These are phyloP conservation scores for Actias luna DNA, from an alignment of 2,888 invertebrate genomes.

Conservation along the genomic window DNA sequence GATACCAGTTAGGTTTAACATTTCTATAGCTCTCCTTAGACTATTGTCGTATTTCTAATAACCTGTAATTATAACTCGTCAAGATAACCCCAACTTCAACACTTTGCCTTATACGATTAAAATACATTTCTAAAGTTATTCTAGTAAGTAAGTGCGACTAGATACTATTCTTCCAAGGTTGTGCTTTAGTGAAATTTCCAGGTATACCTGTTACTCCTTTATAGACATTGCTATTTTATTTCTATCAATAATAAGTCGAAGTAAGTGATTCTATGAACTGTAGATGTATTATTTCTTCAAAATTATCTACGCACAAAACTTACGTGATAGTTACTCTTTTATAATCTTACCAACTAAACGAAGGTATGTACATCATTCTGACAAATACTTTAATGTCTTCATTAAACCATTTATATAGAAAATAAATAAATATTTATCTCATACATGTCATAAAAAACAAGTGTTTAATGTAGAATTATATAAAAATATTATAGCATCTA, in stretches of 20 bases:
- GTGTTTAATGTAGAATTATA: constrained; percentile 16
- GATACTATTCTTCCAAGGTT: constrained; percentile 81
- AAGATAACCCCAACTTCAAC: constrained; percentile 73
- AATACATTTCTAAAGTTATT: constrained; percentile 67
- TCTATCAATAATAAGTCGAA: constrained; percentile 13
- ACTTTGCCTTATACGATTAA: constrained; percentile 79
- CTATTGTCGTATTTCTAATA: constrained; percentile 2
- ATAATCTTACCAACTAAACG: constrained; percentile 44
- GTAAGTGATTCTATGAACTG: constrained; percentile 39
- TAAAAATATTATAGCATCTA: neutral
- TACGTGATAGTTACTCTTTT: constrained; percentile 65
- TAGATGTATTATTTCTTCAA: constrained; percentile 62
- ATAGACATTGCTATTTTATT: constrained; percentile 41
- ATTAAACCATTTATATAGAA: constrained; percentile 22
- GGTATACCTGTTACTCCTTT: constrained; percentile 51
- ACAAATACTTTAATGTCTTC: constrained; percentile 37
- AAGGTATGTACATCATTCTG: constrained; percentile 43
- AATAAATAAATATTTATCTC: constrained; percentile 24
- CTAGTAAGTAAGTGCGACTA: constrained; percentile 76
- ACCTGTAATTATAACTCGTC: constrained; percentile 46
- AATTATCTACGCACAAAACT: constrained; percentile 76
- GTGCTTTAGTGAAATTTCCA: constrained; percentile 79
- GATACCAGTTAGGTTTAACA: neutral
- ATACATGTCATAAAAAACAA: constrained; percentile 21
- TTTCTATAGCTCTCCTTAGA: constrained; percentile 3